Conservation (phyloP, 2,888 invertebrate species). For the Pocota personata region DNA sequence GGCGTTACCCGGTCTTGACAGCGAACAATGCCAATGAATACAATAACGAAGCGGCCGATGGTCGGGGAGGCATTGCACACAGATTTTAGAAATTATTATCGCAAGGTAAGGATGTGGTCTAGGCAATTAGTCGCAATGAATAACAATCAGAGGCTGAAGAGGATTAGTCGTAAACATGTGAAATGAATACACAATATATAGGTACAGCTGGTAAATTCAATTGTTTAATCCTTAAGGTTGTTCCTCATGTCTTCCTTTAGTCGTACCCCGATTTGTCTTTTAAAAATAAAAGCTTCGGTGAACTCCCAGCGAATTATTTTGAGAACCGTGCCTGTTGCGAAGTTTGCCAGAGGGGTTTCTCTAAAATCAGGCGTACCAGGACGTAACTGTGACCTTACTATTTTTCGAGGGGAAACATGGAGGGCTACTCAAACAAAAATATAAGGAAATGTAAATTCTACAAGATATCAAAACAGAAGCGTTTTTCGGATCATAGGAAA, state of each 20-base stretch:
- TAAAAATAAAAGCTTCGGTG: too few relatives aligned
- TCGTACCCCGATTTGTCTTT: too few relatives aligned
- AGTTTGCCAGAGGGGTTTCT: too few relatives aligned
- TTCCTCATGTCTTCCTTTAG: background rate
- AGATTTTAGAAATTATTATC: slow-evolving; percentile 34
- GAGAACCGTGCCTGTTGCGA: too few relatives aligned
- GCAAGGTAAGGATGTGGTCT: slow-evolving; percentile 3
- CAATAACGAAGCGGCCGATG: slow-evolving; percentile 79
- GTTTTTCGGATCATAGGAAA: too few relatives aligned
- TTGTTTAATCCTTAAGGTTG: background rate
- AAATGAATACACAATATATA: background rate
- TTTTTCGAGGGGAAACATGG: too few relatives aligned
- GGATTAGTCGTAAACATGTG: slow-evolving; percentile 46
- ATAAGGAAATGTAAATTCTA: too few relatives aligned
- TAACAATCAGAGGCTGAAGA: slow-evolving; percentile 47
- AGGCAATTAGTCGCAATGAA: slow-evolving; percentile 72
- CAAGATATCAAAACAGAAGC: too few relatives aligned
- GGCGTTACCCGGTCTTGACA: slow-evolving; percentile 76
- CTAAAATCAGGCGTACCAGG: too few relatives aligned
- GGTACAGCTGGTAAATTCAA: background rate
- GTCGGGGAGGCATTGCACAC: background rate
- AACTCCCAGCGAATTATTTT: too few relatives aligned
- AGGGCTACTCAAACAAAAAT: too few relatives aligned
- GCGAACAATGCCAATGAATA: slow-evolving; percentile 81
- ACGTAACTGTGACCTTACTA: too few relatives aligned